phyloP scores from a whole-genome alignment of 2,797 vertebrate genomes.

The Anguilla pacifica region DNA sequence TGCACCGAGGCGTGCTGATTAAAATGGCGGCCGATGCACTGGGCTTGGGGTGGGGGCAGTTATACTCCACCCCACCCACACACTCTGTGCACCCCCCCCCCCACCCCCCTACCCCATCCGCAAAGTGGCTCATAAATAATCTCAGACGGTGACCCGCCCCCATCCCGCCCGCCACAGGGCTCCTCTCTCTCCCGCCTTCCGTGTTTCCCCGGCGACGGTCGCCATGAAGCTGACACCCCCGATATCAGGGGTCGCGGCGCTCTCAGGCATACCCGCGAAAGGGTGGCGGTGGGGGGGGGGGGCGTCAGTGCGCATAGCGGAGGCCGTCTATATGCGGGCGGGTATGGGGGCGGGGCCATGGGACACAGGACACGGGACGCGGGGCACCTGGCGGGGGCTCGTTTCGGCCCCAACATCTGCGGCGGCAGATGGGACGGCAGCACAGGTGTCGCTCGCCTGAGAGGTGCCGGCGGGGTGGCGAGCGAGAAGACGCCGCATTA shows the following conservation, averaged over 20 bases:
- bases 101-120: slow-evolving; percentile 41
- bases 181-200: not conserved
- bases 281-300: no score
- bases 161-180: slow-evolving; percentile 46
- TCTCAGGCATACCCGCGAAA: not conserved
- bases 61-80: slow-evolving; percentile 54
- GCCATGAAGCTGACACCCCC: not conserved
- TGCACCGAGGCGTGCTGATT: slow-evolving; percentile 60
- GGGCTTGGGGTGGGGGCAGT: slow-evolving; percentile 37
- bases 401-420: not conserved
- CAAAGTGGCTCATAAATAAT: not conserved
- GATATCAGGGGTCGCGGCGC: not conserved
- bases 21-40: slow-evolving; percentile 62
- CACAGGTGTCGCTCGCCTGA: not conserved
- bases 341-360: no score
- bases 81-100: slow-evolving; percentile 56
- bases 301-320: not conserved
- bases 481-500: not conserved
- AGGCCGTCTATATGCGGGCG: not conserved
- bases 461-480: not conserved
- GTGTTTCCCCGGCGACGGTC: not conserved
- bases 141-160: slow-evolving; percentile 29
- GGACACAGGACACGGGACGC: not conserved
- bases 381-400: not conserved
- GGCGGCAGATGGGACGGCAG: slow-evolving; percentile 11